A percentile compares a stretch with the other conserved stretches of the same genome.
phyloP scores from a whole-genome alignment of 2,888 invertebrate genomes.

The Tillus elongatus region DNA sequence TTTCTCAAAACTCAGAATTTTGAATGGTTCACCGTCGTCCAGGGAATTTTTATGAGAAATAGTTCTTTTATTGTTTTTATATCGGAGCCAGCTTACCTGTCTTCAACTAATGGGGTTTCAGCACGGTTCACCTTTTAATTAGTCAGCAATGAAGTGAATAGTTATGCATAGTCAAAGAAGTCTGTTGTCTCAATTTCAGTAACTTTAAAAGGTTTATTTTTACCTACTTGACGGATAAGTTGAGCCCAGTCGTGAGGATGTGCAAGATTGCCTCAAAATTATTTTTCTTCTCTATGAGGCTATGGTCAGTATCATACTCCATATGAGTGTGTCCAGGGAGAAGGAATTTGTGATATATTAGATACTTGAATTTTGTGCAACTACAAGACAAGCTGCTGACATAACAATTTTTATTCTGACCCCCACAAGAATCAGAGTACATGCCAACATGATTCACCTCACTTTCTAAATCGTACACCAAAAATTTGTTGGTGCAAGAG shows the following conservation, averaged over 20 bases:
- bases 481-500: neutral
- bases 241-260: slow-evolving; percentile 2
- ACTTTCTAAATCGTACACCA: too few species aligned
- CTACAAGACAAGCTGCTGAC: too few species aligned
- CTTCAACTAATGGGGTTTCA: too few species aligned
- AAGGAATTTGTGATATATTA: slow-evolving; percentile 1
- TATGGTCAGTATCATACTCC: slow-evolving; percentile 2
- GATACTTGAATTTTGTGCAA: neutral
- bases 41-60: too few species aligned
- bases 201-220: neutral
- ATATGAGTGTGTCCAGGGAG: slow-evolving; percentile 4
- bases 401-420: slow-evolving; percentile 6
- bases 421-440: slow-evolving; percentile 5
- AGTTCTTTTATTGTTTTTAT: too few species aligned
- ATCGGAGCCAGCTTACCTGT: too few species aligned
- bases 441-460: neutral
- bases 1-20: too few species aligned
- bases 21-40: too few species aligned
- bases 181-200: slow-evolving; percentile 1
- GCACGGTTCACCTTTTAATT: too few species aligned
- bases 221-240: neutral
- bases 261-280: too few species aligned
- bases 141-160: too few species aligned
- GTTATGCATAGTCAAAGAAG: neutral
- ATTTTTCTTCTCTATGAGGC: slow-evolving; percentile 2